A percentile compares a stretch with the other conserved stretches of the same genome.
Evolutionary conservation across 2,888 invertebrate genomes (phyloP).

Genomic region (Cacoxenus indagator): DNA sequence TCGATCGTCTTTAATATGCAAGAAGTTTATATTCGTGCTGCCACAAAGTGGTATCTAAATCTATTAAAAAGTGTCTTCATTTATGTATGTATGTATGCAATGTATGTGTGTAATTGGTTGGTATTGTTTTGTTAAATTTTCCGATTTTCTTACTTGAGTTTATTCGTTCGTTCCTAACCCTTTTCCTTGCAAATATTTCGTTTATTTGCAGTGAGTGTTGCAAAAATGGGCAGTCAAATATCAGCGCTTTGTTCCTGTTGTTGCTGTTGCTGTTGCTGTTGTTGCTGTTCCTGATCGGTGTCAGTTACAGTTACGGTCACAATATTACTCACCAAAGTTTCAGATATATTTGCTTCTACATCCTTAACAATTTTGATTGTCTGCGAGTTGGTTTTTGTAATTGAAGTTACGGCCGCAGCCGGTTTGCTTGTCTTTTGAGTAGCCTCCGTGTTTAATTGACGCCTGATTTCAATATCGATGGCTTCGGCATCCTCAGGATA

Average conservation of each 20-base stretch:
- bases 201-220: conserved; percentile 64
- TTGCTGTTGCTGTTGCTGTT: conserved; percentile 31
- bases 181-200: conserved; percentile 55
- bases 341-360: conserved; percentile 37
- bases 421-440: conserved; percentile 47
- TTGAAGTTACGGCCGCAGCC: conserved; percentile 31
- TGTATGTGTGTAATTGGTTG: not conserved
- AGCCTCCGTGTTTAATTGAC: conserved; percentile 61
- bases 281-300: conserved; percentile 38
- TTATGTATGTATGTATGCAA: too few species aligned
- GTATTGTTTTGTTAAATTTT: not conserved
- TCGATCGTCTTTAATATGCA: too few species aligned
- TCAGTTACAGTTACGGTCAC: conserved; percentile 56
- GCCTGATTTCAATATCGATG: conserved; percentile 66
- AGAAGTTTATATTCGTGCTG: not conserved
- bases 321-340: conserved; percentile 22
- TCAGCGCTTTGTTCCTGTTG: conserved; percentile 29
- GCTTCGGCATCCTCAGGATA: conserved; percentile 70
- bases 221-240: conserved; percentile 70
- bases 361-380: conserved; percentile 66
- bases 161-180: conserved; percentile 16
- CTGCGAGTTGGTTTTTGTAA: conserved; percentile 46
- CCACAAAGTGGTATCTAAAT: not conserved
- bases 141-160: not conserved
- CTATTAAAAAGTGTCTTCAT: not conserved